A percentile compares a stretch with the other conserved stretches of the same genome.
Evolutionary conservation across 2,797 vertebrate species (phyloP).

Genomic region (Spinus olivaceus): DNA sequence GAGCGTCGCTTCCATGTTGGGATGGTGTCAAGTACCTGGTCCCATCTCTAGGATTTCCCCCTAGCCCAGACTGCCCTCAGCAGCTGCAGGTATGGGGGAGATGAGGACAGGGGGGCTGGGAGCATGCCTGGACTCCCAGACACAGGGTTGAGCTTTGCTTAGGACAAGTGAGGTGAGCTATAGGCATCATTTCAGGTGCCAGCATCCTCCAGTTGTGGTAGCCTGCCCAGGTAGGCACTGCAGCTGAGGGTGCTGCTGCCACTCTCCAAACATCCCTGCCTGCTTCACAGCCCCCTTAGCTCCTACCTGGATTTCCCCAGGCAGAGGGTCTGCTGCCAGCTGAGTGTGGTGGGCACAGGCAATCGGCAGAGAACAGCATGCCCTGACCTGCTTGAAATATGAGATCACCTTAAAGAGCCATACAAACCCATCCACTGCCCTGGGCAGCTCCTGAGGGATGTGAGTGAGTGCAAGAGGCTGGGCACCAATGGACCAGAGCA

Average conservation of each 20-base stretch:
- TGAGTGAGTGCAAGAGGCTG: neutral
- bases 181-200: neutral
- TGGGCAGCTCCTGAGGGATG: neutral
- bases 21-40: neutral
- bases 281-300: neutral
- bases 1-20: neutral
- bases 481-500: neutral
- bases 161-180: neutral
- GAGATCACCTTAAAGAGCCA: conserved; percentile 79
- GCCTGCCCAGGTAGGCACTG: neutral
- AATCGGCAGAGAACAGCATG: neutral
- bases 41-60: neutral
- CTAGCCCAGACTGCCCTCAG: neutral
- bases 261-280: neutral
- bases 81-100: neutral
- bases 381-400: conserved; percentile 58
- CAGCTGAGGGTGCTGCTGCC: neutral
- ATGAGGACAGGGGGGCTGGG: neutral
- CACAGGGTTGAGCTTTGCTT: neutral
- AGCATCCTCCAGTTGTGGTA: neutral
- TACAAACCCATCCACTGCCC: neutral
- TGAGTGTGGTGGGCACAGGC: accelerated
- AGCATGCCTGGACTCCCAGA: neutral
- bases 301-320: neutral
- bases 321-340: neutral